Percentiles rank a stretch among this genome's conserved stretches.
Conservation (phyloP, 2,888 invertebrate species). For the Noctua janthe region DNA sequence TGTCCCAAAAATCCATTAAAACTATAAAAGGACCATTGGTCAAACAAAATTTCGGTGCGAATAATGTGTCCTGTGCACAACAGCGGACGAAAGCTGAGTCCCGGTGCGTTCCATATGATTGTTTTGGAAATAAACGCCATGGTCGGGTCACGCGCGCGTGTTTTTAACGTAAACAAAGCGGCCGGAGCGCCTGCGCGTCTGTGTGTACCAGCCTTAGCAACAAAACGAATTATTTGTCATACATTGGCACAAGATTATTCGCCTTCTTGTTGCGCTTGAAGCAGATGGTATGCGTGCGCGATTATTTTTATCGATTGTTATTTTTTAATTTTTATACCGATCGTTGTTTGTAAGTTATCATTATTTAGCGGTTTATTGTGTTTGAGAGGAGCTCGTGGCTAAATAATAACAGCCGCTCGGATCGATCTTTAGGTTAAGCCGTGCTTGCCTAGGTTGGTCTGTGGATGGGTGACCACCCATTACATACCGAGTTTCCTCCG, state of each 20-base stretch:
- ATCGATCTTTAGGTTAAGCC: no score
- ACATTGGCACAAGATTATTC: conserved; percentile 53
- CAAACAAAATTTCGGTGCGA: conserved; percentile 50
- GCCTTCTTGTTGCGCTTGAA: conserved; percentile 42
- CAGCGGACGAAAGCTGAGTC: conserved; percentile 67
- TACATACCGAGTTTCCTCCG: no score
- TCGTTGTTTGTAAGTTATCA: conserved; percentile 20
- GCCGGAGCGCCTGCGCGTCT: conserved; percentile 62
- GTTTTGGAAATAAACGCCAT: conserved; percentile 82
- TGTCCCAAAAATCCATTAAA: background rate
- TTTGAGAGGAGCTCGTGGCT: background rate
- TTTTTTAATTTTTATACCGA: conserved; percentile 3
- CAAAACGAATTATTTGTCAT: conserved; percentile 79
- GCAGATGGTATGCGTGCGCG: conserved; percentile 43
- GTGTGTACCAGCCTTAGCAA: conserved; percentile 75
- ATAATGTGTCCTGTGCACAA: conserved; percentile 64
- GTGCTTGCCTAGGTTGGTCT: no score
- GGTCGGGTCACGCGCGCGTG: conserved; percentile 87
- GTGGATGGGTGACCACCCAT: no score
- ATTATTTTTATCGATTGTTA: conserved; percentile 38
- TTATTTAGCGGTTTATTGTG: conserved; percentile 6
- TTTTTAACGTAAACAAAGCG: conserved; percentile 84
- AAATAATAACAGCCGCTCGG: no score
- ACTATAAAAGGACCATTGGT: conserved; percentile 55
- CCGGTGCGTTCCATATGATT: conserved; percentile 71